These are phyloP conservation scores for Oreochromis tanganicae DNA, from an alignment of 2,113 vertebrate species.

Conservation along the genomic window DNA sequence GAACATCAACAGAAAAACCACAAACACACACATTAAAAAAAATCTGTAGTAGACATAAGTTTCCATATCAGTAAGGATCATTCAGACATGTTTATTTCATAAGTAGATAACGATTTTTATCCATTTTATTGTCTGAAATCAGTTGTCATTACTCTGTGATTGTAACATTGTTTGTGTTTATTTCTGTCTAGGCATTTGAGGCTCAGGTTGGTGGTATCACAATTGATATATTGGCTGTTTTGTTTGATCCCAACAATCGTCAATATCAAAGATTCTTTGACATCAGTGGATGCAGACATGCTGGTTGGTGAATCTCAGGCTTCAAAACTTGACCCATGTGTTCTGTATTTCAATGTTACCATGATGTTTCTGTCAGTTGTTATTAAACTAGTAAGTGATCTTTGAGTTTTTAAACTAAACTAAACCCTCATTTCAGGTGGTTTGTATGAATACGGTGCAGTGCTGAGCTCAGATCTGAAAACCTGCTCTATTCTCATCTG, in stretches of 20 bases:
- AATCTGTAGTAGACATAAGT: rapidly evolving
- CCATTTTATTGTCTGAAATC: background rate
- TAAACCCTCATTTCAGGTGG: background rate
- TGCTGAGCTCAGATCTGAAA: background rate
- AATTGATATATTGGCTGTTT: background rate
- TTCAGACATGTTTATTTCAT: background rate
- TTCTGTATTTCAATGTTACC: background rate
- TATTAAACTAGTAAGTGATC: background rate
- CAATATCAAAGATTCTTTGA: background rate
- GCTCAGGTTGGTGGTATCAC: background rate
- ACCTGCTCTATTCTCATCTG: background rate
- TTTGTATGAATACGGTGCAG: background rate
- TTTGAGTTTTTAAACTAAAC: background rate
- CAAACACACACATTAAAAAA: background rate
- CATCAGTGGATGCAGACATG: background rate
- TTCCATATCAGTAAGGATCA: background rate
- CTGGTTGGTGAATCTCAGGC: background rate
- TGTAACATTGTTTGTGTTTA: background rate
- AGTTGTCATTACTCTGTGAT: background rate
- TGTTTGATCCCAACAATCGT: background rate
- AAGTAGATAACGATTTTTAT: background rate
- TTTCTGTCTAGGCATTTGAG: background rate
- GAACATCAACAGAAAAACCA: background rate
- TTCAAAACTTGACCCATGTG: background rate
- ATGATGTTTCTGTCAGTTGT: background rate